A percentile compares a stretch with the other conserved stretches of the same genome.
Evolutionary conservation across 2,797 vertebrate species (phyloP).

Genomic region (Diceros bicornis): DNA sequence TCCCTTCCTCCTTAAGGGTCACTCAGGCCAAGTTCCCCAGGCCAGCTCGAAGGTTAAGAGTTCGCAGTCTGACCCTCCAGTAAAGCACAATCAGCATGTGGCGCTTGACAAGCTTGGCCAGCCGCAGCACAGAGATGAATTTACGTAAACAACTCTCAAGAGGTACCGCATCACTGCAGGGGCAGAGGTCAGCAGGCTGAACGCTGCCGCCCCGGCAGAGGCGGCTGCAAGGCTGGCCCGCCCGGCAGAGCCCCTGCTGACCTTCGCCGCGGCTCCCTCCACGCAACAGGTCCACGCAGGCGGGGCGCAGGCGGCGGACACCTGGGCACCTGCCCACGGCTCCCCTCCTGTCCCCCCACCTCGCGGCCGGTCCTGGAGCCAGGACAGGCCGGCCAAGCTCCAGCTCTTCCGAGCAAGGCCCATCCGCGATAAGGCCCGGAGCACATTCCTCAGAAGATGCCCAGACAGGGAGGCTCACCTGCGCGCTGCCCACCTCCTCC

Average conservation of each 20-base stretch:
- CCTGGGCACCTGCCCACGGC: constrained; percentile 57
- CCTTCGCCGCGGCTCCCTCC: background rate
- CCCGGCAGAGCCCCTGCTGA: background rate
- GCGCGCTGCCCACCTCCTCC: constrained; percentile 16
- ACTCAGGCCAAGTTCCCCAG: background rate
- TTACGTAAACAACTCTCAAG: constrained; percentile 48
- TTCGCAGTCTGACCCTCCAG: background rate
- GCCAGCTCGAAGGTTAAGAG: constrained; percentile 29
- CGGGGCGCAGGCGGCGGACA: background rate
- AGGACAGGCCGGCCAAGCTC: background rate
- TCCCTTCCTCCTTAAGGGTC: constrained; percentile 18
- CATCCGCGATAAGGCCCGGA: constrained; percentile 48
- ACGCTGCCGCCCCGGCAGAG: background rate
- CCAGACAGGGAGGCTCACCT: background rate
- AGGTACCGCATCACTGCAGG: constrained; percentile 18
- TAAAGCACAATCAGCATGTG: background rate
- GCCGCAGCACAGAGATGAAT: background rate
- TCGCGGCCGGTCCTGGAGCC: background rate
- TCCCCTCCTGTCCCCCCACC: background rate
- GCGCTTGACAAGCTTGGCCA: background rate
- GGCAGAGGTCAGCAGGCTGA: background rate
- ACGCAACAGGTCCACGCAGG: constrained; percentile 64
- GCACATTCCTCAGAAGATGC: constrained; percentile 71
- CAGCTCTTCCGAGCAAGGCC: background rate
- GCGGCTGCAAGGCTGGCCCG: background rate